phyloP scores from a whole-genome alignment of 92 coral and sea anemone genomes.

The Palythoa caribaeorum region DNA sequence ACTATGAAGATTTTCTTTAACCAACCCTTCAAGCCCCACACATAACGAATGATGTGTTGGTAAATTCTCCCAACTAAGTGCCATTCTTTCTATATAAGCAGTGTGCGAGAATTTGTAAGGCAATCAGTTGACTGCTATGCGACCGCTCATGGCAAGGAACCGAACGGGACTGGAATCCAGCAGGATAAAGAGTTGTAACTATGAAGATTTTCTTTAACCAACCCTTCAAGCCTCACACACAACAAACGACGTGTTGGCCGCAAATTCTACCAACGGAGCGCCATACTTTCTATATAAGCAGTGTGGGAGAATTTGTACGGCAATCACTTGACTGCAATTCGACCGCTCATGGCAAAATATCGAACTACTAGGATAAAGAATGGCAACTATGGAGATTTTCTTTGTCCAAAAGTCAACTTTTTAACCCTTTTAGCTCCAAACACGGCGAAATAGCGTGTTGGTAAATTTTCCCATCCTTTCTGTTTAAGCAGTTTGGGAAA shows the following conservation, averaged over 20 bases:
- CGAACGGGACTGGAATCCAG: conserved; percentile 93
- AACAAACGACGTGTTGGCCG: no score
- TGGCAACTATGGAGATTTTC: conserved; percentile 78
- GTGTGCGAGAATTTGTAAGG: conserved; percentile 82
- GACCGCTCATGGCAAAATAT: conserved; percentile 96
- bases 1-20: conserved; percentile 79
- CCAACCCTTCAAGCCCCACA: no score
- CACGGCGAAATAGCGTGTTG: no score
- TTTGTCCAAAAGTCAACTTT: conserved; percentile 24
- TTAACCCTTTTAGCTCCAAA: not conserved
- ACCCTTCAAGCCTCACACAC: no score
- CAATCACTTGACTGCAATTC: conserved; percentile 94
- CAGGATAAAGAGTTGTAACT: conserved; percentile 78
- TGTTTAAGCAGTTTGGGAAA: no score
- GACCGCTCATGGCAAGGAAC: conserved; percentile 96
- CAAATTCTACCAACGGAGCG: no score
- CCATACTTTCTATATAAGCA: no score
- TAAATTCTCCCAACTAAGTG: no score
- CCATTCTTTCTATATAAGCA: no score
- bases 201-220: conserved; percentile 73
- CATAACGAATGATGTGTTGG: no score
- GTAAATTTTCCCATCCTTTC: no score
- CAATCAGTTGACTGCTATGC: conserved; percentile 95
- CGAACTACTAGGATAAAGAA: conserved; percentile 85
- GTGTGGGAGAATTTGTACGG: conserved; percentile 62